Percentiles rank a stretch among this genome's conserved stretches.
These are phyloP conservation scores for Dendrolimus punctatus DNA, from an alignment of 1,140 invertebrate genomes.

Conservation along the genomic window DNA sequence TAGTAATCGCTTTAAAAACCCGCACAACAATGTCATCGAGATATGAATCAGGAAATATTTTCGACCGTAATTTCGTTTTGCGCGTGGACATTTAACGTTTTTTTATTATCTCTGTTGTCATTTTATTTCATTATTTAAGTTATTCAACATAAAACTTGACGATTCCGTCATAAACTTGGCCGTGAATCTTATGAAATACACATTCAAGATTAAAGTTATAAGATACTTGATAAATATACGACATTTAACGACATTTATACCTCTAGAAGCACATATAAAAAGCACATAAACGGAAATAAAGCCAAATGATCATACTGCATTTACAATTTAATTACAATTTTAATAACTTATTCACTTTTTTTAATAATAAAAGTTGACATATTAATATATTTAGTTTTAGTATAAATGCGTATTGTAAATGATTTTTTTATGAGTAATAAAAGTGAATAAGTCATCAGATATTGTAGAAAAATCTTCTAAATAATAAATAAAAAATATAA, in stretches of 20 bases:
- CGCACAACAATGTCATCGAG: slow-evolving; percentile 32
- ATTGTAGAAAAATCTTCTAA: slow-evolving; percentile 23
- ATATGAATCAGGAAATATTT: slow-evolving; percentile 36
- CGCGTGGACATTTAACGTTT: slow-evolving; percentile 23
- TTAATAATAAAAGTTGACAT: background rate
- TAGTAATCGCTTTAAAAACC: slow-evolving; percentile 23
- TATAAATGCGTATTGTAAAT: background rate
- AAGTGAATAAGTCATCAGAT: slow-evolving; percentile 9
- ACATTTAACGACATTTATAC: slow-evolving; percentile 13
- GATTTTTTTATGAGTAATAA: background rate
- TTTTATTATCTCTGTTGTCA: slow-evolving; percentile 26
- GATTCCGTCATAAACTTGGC: too few relatives aligned
- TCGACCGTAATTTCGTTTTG: slow-evolving; percentile 31
- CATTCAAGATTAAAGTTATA: slow-evolving; percentile 5
- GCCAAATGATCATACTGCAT: slow-evolving; percentile 11
- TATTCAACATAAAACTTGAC: slow-evolving; percentile 8
- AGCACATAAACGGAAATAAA: slow-evolving; percentile 25
- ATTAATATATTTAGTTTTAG: background rate
- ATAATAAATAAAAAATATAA: slow-evolving; percentile 71
- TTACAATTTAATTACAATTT: slow-evolving; percentile 7
- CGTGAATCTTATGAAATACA: background rate
- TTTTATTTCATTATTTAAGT: slow-evolving; percentile 23
- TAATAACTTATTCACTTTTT: slow-evolving; percentile 9
- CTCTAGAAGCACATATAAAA: slow-evolving; percentile 33
- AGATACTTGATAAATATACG: background rate